These are phyloP conservation scores for Heliangelus exortis DNA, from an alignment of 2,797 vertebrate species.

Conservation along the genomic window DNA sequence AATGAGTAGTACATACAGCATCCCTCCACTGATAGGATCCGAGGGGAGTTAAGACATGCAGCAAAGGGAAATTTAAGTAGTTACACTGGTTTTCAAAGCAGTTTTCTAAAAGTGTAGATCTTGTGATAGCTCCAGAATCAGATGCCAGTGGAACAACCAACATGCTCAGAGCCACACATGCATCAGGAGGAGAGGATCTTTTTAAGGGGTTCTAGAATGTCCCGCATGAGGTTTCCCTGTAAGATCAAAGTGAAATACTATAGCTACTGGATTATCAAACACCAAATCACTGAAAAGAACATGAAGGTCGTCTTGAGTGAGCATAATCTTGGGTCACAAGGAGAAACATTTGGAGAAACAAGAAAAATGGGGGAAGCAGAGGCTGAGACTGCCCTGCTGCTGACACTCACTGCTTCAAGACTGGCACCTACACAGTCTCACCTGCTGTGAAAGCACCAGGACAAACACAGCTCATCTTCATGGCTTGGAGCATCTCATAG, in stretches of 20 bases:
- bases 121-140: not conserved
- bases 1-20: not conserved
- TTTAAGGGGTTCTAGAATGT: not conserved
- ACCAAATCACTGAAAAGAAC: not conserved
- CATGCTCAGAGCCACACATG: accelerated
- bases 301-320: not conserved
- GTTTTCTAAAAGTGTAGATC: not conserved
- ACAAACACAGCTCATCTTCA: not conserved
- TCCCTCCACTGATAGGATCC: not conserved
- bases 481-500: not conserved
- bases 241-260: not conserved
- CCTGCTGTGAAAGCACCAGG: not conserved
- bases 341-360: not conserved
- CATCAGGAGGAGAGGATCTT: not conserved
- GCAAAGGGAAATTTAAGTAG: not conserved
- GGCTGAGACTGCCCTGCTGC: not conserved
- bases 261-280: not conserved
- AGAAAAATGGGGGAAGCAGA: not conserved
- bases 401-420: not conserved
- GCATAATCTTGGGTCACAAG: not conserved
- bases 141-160: not conserved
- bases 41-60: not conserved
- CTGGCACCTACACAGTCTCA: not conserved
- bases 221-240: not conserved
- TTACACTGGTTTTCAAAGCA: not conserved